Conservation (phyloP, 2,888 invertebrate genomes). For the Zeuzera pyrina region DNA sequence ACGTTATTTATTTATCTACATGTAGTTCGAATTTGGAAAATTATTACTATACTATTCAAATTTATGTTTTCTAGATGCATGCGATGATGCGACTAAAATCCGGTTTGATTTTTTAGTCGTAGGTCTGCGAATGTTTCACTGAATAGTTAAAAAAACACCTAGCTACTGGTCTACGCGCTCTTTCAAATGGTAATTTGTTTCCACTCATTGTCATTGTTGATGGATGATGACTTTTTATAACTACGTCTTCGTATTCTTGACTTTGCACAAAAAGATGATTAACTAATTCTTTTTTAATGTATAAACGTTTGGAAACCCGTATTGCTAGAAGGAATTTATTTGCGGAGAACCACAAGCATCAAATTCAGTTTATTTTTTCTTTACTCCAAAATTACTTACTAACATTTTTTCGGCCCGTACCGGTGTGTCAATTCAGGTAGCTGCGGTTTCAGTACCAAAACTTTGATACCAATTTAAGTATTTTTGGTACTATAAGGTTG, state of each 20-base stretch:
- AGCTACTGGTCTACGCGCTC: slow-evolving; percentile 55
- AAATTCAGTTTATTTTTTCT: slow-evolving; percentile 19
- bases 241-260: neutral
- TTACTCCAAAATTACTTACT: slow-evolving; percentile 20
- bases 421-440: slow-evolving; percentile 42
- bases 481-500: slow-evolving; percentile 1
- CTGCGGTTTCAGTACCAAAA: slow-evolving; percentile 30
- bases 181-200: slow-evolving; percentile 54
- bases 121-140: slow-evolving; percentile 20
- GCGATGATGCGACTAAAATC: no score
- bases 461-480: neutral
- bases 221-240: slow-evolving; percentile 1
- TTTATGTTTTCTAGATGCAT: no score
- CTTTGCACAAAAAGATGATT: no score
- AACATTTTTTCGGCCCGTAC: slow-evolving; percentile 45
- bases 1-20: no score
- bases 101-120: slow-evolving; percentile 20
- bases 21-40: no score
- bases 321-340: slow-evolving; percentile 22
- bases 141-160: slow-evolving; percentile 30
- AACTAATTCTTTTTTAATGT: no score
- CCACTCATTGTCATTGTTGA: slow-evolving; percentile 31
- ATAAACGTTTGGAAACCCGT: no score
- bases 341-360: slow-evolving; percentile 22
- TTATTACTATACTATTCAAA: no score